phyloP scores from a whole-genome alignment of 2,888 invertebrate genomes.

The Scaptomyza reducta region DNA sequence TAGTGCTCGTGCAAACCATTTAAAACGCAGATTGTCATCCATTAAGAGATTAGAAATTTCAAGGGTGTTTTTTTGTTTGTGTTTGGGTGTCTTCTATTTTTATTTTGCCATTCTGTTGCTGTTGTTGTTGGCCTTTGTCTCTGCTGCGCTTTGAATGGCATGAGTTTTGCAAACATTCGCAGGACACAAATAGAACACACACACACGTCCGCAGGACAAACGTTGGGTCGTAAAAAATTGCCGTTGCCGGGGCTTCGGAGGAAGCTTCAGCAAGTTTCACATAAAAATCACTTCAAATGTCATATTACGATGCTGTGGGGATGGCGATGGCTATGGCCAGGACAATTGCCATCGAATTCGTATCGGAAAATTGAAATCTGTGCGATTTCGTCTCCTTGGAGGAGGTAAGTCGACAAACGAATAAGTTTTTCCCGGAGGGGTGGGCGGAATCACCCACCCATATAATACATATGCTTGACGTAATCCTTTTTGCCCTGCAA shows the following conservation, averaged over 20 bases:
- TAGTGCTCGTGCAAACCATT: constrained; percentile 72
- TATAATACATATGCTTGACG: constrained; percentile 80
- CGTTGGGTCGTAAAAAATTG: constrained; percentile 66
- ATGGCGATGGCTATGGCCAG: constrained; percentile 42
- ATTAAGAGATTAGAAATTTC: constrained; percentile 80
- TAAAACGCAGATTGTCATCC: constrained; percentile 81
- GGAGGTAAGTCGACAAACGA: constrained; percentile 60
- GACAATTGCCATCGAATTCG: constrained; percentile 77
- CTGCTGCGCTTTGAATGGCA: constrained; percentile 56
- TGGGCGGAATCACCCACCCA: constrained; percentile 53
- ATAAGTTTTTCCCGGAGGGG: constrained; percentile 59
- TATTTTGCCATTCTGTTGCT: constrained; percentile 18
- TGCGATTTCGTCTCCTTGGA: constrained; percentile 52
- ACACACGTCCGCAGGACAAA: constrained; percentile 42
- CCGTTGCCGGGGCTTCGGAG: constrained; percentile 48
- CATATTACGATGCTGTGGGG: constrained; percentile 68
- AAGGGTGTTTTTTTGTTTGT: constrained; percentile 67
- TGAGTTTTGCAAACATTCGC: constrained; percentile 74
- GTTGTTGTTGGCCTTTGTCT: constrained; percentile 67
- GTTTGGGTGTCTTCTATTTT: neutral
- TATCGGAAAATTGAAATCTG: constrained; percentile 80
- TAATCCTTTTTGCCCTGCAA: constrained; percentile 75
- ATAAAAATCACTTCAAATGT: constrained; percentile 80
- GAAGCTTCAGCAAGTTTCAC: constrained; percentile 80
- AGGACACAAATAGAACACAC: constrained; percentile 45